phyloP scores from a whole-genome alignment of 2,113 vertebrate species.

The Motacilla tschutschensis region DNA sequence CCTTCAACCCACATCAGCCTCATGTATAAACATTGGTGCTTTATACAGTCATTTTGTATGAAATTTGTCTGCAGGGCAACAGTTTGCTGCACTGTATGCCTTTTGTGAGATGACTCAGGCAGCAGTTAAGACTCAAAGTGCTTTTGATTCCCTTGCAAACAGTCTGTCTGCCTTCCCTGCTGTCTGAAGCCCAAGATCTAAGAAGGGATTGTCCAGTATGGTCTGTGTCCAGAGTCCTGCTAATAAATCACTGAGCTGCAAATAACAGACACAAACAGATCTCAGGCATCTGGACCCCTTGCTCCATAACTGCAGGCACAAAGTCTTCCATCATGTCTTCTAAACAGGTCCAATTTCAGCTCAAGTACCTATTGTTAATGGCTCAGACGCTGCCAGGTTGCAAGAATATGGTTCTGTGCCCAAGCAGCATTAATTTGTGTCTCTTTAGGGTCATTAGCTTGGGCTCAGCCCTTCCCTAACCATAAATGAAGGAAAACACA shows the following conservation, averaged over 20 bases:
- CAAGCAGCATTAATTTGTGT: neutral
- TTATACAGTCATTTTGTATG: conserved; percentile 32
- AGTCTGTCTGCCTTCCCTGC: conserved; percentile 1
- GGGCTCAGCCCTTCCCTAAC: neutral
- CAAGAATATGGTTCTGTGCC: neutral
- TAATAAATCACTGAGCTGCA: conserved; percentile 32
- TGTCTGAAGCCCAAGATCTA: conserved; percentile 11
- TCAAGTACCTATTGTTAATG: neutral
- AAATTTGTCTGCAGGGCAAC: conserved; percentile 50
- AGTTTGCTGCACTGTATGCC: neutral
- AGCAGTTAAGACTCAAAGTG: conserved; percentile 42
- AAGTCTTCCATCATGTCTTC: neutral
- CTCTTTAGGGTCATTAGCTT: neutral
- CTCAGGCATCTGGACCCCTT: neutral
- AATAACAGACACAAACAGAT: conserved; percentile 19
- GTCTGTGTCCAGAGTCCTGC: neutral
- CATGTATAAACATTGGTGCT: conserved; percentile 24
- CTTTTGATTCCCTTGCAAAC: conserved; percentile 38
- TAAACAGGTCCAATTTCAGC: neutral
- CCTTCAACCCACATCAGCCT: conserved; percentile 28
- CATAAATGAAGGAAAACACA: neutral
- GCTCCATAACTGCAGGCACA: neutral
- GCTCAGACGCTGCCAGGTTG: neutral
- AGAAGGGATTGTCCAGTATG: conserved; percentile 1
- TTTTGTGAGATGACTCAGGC: conserved; percentile 48